Evolutionary conservation across 2,888 invertebrate species (phyloP).

Genomic region (Morpho helenor): DNA sequence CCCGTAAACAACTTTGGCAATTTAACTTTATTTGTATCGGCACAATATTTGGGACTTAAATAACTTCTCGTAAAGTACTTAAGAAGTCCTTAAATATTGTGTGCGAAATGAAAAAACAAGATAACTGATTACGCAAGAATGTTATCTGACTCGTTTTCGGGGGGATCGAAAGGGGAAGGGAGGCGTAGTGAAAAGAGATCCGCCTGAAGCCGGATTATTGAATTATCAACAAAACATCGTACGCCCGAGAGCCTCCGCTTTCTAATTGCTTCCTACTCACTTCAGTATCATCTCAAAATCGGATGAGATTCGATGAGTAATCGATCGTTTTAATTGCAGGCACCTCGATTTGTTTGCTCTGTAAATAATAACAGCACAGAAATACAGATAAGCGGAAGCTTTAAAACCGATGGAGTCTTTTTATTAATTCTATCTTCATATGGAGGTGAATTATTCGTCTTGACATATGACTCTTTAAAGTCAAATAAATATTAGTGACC

Average conservation of each 20-base stretch:
- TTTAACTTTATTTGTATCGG: conserved; percentile 75
- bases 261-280: conserved; percentile 69
- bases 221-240: conserved; percentile 75
- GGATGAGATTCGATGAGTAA: conserved; percentile 57
- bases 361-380: conserved; percentile 31
- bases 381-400: too few relatives aligned
- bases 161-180: conserved; percentile 31
- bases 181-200: conserved; percentile 55
- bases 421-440: too few relatives aligned
- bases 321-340: conserved; percentile 54
- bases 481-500: too few relatives aligned
- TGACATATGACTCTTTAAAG: too few relatives aligned
- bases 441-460: too few relatives aligned
- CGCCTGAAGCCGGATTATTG: conserved; percentile 65
- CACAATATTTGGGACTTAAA: conserved; percentile 60
- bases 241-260: conserved; percentile 59
- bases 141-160: conserved; percentile 46
- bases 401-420: too few relatives aligned
- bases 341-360: conserved; percentile 41
- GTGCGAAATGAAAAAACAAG: conserved; percentile 60
- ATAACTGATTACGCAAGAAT: conserved; percentile 62
- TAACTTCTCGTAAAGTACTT: conserved; percentile 58
- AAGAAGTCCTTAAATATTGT: conserved; percentile 51
- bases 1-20: conserved; percentile 64
- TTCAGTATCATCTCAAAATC: conserved; percentile 56